Percentiles rank a stretch among this genome's conserved stretches.
phyloP scores from a whole-genome alignment of 2,797 vertebrate genomes.

The Myiotriccus ornatus region DNA sequence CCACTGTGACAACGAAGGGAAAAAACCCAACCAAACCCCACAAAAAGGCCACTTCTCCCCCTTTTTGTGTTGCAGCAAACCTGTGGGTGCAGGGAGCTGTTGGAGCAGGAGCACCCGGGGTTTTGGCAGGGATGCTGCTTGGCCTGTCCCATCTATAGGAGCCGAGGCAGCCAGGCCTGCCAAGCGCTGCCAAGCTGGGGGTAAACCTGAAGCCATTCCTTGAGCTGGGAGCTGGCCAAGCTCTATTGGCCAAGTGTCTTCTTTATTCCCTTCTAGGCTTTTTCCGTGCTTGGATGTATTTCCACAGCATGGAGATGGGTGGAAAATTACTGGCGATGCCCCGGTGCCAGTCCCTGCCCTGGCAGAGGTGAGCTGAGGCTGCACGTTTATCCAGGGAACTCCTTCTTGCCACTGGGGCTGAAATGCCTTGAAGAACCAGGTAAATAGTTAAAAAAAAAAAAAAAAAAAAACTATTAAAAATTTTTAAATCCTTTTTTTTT shows the following conservation, averaged over 20 bases:
- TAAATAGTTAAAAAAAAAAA: not conserved
- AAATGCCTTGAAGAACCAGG: not conserved
- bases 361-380: not conserved
- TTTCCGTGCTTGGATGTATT: slow-evolving; percentile 18
- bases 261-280: slow-evolving; percentile 46
- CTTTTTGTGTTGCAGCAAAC: not conserved
- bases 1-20: not conserved
- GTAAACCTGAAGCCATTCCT: not conserved
- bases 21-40: not conserved
- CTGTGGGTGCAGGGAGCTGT: accelerated
- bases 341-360: not conserved
- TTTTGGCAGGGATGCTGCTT: not conserved
- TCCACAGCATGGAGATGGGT: not conserved
- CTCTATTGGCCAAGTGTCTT: slow-evolving; percentile 19
- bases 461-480: not conserved
- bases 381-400: not conserved
- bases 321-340: slow-evolving; percentile 42
- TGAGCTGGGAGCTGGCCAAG: not conserved
- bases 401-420: not conserved
- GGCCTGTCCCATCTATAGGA: not conserved
- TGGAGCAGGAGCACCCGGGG: accelerated
- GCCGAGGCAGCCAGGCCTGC: not conserved
- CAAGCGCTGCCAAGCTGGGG: not conserved
- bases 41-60: not conserved
- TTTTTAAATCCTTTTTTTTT: accelerated